These are phyloP conservation scores for Zosterops pallidus DNA, from an alignment of 2,113 vertebrate species.

Conservation along the genomic window DNA sequence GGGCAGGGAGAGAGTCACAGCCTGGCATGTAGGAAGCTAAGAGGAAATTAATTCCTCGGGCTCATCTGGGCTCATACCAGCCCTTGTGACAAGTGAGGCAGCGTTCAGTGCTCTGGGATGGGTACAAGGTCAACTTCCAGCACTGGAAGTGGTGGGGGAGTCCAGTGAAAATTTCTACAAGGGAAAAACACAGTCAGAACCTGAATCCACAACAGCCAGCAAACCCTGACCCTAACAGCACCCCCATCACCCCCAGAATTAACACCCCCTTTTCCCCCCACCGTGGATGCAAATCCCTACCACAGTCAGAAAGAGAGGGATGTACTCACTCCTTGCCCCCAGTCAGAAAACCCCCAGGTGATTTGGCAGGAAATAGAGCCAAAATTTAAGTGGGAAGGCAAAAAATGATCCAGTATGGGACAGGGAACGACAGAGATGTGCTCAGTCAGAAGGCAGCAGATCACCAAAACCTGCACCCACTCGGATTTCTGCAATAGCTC, in stretches of 20 bases:
- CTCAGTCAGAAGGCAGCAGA: neutral
- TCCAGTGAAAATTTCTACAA: neutral
- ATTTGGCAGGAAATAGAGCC: neutral
- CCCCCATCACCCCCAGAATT: neutral
- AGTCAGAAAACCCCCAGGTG: accelerated
- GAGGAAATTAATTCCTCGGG: neutral
- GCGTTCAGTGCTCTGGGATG: neutral
- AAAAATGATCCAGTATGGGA: neutral
- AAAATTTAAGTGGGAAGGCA: neutral
- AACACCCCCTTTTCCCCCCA: neutral
- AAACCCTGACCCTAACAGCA: neutral
- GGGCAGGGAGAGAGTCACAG: neutral
- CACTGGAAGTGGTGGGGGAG: neutral
- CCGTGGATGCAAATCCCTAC: accelerated
- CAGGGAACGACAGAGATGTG: neutral
- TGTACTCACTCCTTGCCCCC: neutral
- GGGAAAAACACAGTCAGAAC: neutral
- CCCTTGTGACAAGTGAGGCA: neutral
- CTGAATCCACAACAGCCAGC: neutral
- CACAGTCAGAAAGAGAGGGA: neutral
- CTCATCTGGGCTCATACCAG: neutral
- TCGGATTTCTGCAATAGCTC: neutral
- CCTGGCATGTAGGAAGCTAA: neutral
- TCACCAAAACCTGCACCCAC: neutral
- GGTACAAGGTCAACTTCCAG: neutral